phyloP scores from a whole-genome alignment of 2,888 invertebrate genomes.

The Willowsia nigromaculata region DNA sequence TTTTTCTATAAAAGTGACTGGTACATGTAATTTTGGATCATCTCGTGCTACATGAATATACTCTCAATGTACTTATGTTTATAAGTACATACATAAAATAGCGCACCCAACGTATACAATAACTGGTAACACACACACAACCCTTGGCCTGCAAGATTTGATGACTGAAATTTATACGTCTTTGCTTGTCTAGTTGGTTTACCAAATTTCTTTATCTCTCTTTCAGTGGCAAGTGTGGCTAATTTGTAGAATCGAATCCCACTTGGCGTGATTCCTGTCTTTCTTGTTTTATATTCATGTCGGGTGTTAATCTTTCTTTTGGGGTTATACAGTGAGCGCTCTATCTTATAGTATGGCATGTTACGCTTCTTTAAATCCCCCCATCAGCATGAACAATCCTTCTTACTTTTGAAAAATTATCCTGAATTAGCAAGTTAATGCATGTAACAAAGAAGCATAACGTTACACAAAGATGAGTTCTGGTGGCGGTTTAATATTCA shows the following conservation, averaged over 20 bases:
- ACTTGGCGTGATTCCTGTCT: constrained; percentile 64
- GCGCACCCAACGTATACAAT: not conserved
- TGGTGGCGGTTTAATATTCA: not conserved
- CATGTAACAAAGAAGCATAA: not conserved
- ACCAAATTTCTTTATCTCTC: not conserved
- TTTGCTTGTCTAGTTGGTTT: not conserved
- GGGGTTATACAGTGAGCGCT: not conserved
- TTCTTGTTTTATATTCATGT: constrained; percentile 44
- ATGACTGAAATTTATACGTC: not conserved
- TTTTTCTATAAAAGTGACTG: too few relatives aligned
- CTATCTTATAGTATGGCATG: not conserved
- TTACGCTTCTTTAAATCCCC: not conserved
- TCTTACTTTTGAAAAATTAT: not conserved
- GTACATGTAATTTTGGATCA: too few relatives aligned
- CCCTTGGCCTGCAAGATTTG: not conserved
- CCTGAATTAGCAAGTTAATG: not conserved
- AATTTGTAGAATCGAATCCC: constrained; percentile 33
- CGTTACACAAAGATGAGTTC: not conserved
- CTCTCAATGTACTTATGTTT: too few relatives aligned
- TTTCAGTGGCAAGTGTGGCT: constrained; percentile 56
- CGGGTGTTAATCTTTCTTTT: constrained; percentile 39
- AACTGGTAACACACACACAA: not conserved
- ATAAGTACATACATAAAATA: too few relatives aligned
- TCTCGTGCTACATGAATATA: too few relatives aligned
- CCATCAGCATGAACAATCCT: not conserved